These are phyloP conservation scores for Leptinotarsa defecta DNA, from an alignment of 1,140 invertebrate genomes.

Conservation along the genomic window DNA sequence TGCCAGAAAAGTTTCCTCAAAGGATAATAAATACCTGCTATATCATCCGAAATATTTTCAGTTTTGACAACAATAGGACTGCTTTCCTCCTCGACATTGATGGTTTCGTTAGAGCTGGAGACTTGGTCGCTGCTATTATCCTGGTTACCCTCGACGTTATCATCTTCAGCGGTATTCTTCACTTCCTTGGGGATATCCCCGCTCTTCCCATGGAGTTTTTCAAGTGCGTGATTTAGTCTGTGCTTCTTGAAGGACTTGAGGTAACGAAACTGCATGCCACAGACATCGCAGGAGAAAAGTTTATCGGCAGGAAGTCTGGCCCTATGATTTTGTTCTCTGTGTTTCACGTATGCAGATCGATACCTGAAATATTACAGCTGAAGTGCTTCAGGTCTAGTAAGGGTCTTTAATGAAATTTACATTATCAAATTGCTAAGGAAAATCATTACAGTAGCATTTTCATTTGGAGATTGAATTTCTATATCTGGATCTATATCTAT, in stretches of 20 bases:
- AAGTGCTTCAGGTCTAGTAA: too few relatives aligned
- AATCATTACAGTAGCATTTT: too few relatives aligned
- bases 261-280: slow-evolving; percentile 82
- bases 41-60: slow-evolving; percentile 41
- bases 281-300: slow-evolving; percentile 86
- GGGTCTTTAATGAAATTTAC: too few relatives aligned
- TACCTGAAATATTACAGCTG: slow-evolving; percentile 57
- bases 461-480: too few relatives aligned
- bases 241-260: slow-evolving; percentile 90
- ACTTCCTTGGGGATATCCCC: slow-evolving; percentile 32
- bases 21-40: slow-evolving; percentile 26
- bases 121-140: slow-evolving; percentile 53
- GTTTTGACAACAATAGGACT: slow-evolving; percentile 40
- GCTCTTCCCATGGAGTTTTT: slow-evolving; percentile 74
- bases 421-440: too few relatives aligned
- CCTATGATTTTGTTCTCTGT: slow-evolving; percentile 85
- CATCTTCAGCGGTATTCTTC: slow-evolving; percentile 12
- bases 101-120: slow-evolving; percentile 53
- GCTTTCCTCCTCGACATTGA: slow-evolving; percentile 42
- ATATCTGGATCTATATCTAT: too few relatives aligned
- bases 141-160: slow-evolving; percentile 16
- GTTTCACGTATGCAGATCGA: slow-evolving; percentile 84
- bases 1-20: too few relatives aligned
- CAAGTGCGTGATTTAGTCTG: slow-evolving; percentile 81
- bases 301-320: slow-evolving; percentile 84